Evolutionary conservation across 2,797 vertebrate species (phyloP).

Genomic region (Lepilemur ruficaudatus): DNA sequence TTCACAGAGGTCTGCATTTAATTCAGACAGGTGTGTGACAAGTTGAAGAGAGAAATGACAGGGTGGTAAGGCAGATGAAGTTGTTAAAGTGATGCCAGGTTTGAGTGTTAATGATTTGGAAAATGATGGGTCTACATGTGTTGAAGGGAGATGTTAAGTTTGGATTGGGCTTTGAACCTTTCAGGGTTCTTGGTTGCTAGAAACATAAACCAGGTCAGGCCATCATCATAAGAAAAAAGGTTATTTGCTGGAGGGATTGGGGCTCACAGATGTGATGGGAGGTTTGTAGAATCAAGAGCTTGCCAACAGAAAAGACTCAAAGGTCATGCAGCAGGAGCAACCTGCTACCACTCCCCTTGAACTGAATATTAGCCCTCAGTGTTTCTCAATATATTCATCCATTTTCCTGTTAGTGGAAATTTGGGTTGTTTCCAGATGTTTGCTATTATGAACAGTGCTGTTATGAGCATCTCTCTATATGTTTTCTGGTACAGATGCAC

Average conservation of each 20-base stretch:
- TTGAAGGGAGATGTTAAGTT: slow-evolving; percentile 39
- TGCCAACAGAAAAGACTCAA: background rate
- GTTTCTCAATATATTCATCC: background rate
- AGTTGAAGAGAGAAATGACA: slow-evolving; percentile 42
- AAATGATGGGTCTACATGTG: background rate
- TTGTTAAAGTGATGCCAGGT: slow-evolving; percentile 17
- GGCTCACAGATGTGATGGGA: background rate
- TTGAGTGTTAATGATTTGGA: slow-evolving; percentile 49
- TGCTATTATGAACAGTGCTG: background rate
- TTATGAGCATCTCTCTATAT: background rate
- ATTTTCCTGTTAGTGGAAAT: background rate
- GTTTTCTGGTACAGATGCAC: background rate
- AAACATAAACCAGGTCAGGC: background rate
- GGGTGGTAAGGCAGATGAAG: slow-evolving; percentile 10
- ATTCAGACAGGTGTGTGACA: slow-evolving; percentile 44
- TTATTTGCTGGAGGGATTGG: background rate
- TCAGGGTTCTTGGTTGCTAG: background rate
- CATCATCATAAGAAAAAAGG: background rate
- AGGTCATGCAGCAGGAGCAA: background rate
- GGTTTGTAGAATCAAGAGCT: background rate
- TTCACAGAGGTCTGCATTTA: slow-evolving; percentile 46
- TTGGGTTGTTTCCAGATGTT: background rate
- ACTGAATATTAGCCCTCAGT: background rate
- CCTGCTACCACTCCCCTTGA: background rate
- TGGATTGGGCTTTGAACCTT: slow-evolving; percentile 23